Conservation (phyloP, 2,888 invertebrate genomes). For the Tortricodes alternella region DNA sequence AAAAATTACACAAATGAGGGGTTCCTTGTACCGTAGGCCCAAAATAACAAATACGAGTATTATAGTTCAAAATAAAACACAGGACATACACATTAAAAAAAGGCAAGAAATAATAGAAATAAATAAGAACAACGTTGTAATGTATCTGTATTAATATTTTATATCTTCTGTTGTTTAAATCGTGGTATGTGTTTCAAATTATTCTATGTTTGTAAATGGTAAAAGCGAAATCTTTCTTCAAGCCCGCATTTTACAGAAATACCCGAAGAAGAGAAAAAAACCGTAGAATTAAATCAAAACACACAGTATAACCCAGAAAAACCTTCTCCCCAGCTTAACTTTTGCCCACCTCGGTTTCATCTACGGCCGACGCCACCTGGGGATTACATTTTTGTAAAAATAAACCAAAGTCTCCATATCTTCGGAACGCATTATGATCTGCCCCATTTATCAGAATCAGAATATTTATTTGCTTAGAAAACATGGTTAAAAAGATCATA, state of each 20-base stretch:
- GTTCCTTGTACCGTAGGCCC: slow-evolving; percentile 8
- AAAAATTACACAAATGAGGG: neutral
- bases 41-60: too few species aligned
- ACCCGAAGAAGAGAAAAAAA: neutral
- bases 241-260: neutral
- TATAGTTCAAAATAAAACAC: slow-evolving; percentile 13
- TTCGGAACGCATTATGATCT: too few species aligned
- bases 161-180: too few species aligned
- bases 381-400: neutral
- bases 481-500: too few species aligned
- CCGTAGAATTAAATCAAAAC: neutral
- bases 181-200: neutral
- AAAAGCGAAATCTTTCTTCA: neutral
- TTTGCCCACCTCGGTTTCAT: slow-evolving; percentile 19
- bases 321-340: neutral
- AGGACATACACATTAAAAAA: neutral
- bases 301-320: neutral
- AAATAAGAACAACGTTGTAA: too few species aligned
- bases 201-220: neutral
- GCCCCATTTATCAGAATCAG: too few species aligned
- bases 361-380: slow-evolving; percentile 20
- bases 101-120: neutral
- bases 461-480: too few species aligned
- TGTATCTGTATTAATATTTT: too few species aligned
- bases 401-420: neutral